Percentiles rank a stretch among this genome's conserved stretches.
phyloP scores from a whole-genome alignment of 2,888 invertebrate genomes.

The Heteromyza rotundicornis region DNA sequence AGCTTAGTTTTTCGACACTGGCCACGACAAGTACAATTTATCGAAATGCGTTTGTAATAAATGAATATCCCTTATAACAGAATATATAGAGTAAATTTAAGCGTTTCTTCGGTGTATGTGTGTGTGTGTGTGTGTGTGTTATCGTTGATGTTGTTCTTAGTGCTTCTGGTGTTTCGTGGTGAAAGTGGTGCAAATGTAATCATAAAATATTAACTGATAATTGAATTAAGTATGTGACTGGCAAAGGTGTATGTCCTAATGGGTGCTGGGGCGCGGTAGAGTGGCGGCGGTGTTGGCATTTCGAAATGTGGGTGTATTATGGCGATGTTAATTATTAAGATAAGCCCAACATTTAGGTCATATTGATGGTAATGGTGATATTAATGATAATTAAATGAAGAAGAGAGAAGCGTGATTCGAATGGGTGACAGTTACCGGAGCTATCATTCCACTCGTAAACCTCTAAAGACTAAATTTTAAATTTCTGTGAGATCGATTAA shows the following conservation, averaged over 20 bases:
- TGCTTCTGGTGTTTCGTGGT: not conserved
- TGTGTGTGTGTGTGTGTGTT: too few species aligned
- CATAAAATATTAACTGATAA: conserved; percentile 51
- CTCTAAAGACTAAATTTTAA: too few species aligned
- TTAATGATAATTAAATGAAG: too few species aligned
- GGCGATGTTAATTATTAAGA: not conserved
- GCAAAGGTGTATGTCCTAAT: not conserved
- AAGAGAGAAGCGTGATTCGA: too few species aligned
- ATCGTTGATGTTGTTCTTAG: not conserved
- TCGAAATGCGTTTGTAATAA: conserved; percentile 26
- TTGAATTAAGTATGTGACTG: conserved; percentile 44
- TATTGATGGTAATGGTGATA: too few species aligned
- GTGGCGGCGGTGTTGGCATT: not conserved
- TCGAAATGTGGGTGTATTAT: not conserved
- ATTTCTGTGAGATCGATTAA: too few species aligned
- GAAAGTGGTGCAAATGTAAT: conserved; percentile 32
- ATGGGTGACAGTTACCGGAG: too few species aligned
- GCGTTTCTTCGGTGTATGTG: too few species aligned
- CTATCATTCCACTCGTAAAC: too few species aligned
- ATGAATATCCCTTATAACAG: too few species aligned
- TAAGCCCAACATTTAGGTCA: not conserved
- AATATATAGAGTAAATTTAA: too few species aligned
- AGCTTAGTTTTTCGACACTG: conserved; percentile 8
- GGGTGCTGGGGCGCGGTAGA: too few species aligned
- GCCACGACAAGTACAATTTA: conserved; percentile 15